phyloP scores from a whole-genome alignment of 2,797 vertebrate species.

The Lindbergichthys nudifrons region DNA sequence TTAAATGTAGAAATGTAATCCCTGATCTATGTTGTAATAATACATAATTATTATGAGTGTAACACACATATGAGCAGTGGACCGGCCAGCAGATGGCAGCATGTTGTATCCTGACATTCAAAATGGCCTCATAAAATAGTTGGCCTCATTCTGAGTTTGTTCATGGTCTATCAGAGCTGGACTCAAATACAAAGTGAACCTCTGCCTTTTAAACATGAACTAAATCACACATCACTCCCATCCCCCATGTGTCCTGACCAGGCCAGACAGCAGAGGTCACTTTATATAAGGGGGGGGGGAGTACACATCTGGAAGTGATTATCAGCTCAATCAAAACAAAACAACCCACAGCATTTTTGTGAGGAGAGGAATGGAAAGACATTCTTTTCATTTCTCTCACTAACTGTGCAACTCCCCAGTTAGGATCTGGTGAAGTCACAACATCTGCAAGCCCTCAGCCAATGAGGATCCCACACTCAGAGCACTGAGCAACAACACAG shows the following conservation, averaged over 20 bases:
- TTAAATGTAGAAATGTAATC: neutral
- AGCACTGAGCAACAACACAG: neutral
- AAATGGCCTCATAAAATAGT: neutral
- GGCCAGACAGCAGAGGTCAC: conserved; percentile 27
- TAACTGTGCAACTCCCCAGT: neutral
- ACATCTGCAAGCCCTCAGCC: conserved; percentile 14
- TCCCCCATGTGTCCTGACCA: neutral
- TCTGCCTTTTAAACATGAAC: neutral
- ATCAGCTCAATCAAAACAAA: conserved; percentile 60
- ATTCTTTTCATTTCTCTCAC: conserved; percentile 30
- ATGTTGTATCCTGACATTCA: conserved; percentile 8
- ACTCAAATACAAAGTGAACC: neutral
- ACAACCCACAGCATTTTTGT: conserved; percentile 49
- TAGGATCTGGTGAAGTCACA: conserved; percentile 8
- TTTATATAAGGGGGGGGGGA: conserved; percentile 24
- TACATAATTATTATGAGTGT: too few relatives aligned
- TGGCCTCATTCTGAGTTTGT: neutral
- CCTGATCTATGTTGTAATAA: neutral
- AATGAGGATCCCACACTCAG: neutral
- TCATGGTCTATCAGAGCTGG: neutral
- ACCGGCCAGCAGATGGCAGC: conserved; percentile 63
- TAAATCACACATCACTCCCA: neutral
- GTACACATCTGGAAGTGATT: conserved; percentile 69
- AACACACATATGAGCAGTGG: neutral
- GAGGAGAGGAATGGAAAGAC: conserved; percentile 48